These are phyloP conservation scores for Globicephala melas DNA, from an alignment of 2,113 vertebrate genomes.

Conservation along the genomic window DNA sequence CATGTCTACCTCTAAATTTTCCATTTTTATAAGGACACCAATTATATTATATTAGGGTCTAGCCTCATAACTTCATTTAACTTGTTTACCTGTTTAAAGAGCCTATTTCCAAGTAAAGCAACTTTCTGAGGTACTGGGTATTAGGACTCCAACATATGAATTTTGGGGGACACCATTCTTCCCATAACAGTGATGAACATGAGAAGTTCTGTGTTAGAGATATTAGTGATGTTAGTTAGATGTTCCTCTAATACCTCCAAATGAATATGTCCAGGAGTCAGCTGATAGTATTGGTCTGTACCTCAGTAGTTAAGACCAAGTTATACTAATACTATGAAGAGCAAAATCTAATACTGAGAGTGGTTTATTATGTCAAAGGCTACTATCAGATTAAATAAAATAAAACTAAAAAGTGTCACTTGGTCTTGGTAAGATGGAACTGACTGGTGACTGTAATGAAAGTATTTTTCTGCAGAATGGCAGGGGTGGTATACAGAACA, in stretches of 20 bases:
- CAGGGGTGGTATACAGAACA: accelerated
- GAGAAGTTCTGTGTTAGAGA: neutral
- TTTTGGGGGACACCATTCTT: neutral
- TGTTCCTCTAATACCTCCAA: neutral
- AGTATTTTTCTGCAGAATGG: neutral
- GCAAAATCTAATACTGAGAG: neutral
- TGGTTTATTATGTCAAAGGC: neutral
- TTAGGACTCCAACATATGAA: neutral
- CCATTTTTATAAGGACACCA: neutral
- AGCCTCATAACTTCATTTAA: neutral
- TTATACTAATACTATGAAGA: neutral
- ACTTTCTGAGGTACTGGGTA: neutral
- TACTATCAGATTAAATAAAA: neutral
- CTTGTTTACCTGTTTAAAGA: neutral
- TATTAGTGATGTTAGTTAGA: neutral
- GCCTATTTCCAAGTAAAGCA: neutral
- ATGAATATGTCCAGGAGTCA: neutral
- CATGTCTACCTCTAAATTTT: neutral
- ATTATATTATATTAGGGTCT: neutral
- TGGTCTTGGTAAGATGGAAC: neutral
- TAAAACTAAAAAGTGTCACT: neutral
- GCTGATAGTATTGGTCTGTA: too few species aligned
- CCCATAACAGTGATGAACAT: neutral
- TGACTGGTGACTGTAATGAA: neutral
- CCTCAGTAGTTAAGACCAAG: neutral